Percentiles rank a stretch among this genome's conserved stretches.
Evolutionary conservation across 1,140 invertebrate species (phyloP).

Genomic region (Drosophila lowei): DNA sequence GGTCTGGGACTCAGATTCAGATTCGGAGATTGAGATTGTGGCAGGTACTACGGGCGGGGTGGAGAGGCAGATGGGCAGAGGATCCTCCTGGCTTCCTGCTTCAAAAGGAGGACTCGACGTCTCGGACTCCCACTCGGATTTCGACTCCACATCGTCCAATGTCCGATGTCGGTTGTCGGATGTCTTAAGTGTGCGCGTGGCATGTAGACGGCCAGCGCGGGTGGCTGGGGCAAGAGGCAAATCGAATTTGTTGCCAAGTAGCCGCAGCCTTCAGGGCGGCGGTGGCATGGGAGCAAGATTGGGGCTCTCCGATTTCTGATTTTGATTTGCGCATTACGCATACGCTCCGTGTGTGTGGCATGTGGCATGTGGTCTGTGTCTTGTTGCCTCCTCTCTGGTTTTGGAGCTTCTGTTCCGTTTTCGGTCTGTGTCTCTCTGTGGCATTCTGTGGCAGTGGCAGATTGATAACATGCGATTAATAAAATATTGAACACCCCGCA

Average conservation of each 20-base stretch:
- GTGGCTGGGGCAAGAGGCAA: slow-evolving; percentile 21
- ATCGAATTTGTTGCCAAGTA: slow-evolving; percentile 81
- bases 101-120: no score
- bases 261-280: slow-evolving; percentile 45
- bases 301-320: slow-evolving; percentile 67
- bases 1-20: slow-evolving; percentile 20
- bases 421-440: slow-evolving; percentile 25
- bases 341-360: slow-evolving; percentile 46
- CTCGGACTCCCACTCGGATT: neutral
- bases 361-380: slow-evolving; percentile 33
- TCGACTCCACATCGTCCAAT: neutral
- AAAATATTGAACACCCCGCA: slow-evolving; percentile 67
- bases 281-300: slow-evolving; percentile 10
- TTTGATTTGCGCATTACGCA: slow-evolving; percentile 80
- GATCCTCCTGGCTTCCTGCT: slow-evolving; percentile 11
- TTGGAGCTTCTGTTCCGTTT: slow-evolving; percentile 17
- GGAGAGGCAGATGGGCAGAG: slow-evolving; percentile 3
- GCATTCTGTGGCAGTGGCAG: slow-evolving; percentile 53
- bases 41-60: neutral
- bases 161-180: neutral
- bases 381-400: slow-evolving; percentile 5
- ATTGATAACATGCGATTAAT: slow-evolving; percentile 81
- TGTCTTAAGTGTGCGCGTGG: slow-evolving; percentile 75
- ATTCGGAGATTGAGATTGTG: no score
- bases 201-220: slow-evolving; percentile 60